Evolutionary conservation across 2,888 invertebrate genomes (phyloP).

Genomic region (Nephrotoma appendiculata): DNA sequence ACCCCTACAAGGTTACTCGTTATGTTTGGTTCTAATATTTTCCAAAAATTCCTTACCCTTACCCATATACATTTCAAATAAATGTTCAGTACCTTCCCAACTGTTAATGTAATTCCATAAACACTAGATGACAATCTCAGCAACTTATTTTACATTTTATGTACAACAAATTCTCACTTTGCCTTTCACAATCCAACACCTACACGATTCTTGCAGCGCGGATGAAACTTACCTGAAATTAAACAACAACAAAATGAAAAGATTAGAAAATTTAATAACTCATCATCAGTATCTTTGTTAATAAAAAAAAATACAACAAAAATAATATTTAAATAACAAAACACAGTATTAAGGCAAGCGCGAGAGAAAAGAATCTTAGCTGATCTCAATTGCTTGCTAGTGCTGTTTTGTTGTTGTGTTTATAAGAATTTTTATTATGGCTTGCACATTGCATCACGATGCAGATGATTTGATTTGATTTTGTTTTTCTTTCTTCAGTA

Average conservation of each 20-base stretch:
- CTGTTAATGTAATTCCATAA: background rate
- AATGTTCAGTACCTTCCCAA: background rate
- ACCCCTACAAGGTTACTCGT: too few species aligned
- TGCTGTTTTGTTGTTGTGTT: background rate
- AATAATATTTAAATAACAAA: background rate
- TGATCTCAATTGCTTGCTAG: background rate
- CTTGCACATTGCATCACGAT: slow-evolving; percentile 7
- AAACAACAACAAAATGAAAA: background rate
- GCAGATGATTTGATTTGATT: slow-evolving; percentile 5
- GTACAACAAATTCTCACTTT: background rate
- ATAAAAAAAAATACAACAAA: background rate
- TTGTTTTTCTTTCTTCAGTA: background rate
- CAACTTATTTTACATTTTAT: background rate
- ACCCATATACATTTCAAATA: background rate
- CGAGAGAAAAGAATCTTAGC: background rate
- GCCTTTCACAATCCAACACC: background rate
- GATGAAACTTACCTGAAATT: background rate
- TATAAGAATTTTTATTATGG: background rate
- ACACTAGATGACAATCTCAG: background rate
- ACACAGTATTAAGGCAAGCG: background rate
- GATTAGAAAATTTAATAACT: background rate
- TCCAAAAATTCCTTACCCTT: background rate
- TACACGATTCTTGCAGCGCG: background rate
- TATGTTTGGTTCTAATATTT: too few species aligned
- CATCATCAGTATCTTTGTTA: background rate